Evolutionary conservation across 2,797 vertebrate species (phyloP), one percentile per base, ranked within the genome.

Genomic region (Botia kubotai): DNA sequence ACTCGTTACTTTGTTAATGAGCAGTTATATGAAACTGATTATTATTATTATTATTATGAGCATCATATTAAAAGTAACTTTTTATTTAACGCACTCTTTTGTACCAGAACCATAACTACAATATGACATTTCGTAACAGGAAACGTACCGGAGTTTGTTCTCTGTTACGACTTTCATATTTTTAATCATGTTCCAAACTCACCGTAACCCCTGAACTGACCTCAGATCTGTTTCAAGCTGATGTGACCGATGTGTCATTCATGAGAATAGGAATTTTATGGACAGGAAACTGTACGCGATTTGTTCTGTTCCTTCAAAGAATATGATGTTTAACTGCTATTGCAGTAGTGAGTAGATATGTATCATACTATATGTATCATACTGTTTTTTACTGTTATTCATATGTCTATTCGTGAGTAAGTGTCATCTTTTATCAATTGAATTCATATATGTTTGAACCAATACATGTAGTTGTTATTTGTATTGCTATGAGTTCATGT

Each of bases 331-430:
- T 63, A 70, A 80, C 80, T 80, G 80, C 55, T 12, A 80, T 65
- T 73, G 69, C 63, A 82, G 77, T 82, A 90, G 82, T 88, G 29
- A n/a, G 83, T 90, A 89, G 77, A 86, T 88, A 87, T 89, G 84
- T 67, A 89, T 91, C 87, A 90, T 88, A 88, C 48, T 33, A 65
- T 5, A 6, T 48, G 0, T 39, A 26, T 26, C 23, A 26, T 26
- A 26, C 23, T 36, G 21, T 48, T 39, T 48, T 10, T 60, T 26
- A 26, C 23, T 36, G 21, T 48, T 39, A 53, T 10, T 60, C n/a
- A 63, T 21, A 43, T 43, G 29, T 6, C 39, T 43, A 1, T 43
- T 7, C 17, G 21, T 2, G 29, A 36, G 14, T 16, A 11, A 26
- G 19, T 66, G 65, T 58, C n/a, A 21, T 29, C 0, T 46, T 63